Evolutionary conservation across 2,888 invertebrate species (phyloP), one percentile per base, ranked within the genome.

Genomic region (Lepidochrysops patricia): DNA sequence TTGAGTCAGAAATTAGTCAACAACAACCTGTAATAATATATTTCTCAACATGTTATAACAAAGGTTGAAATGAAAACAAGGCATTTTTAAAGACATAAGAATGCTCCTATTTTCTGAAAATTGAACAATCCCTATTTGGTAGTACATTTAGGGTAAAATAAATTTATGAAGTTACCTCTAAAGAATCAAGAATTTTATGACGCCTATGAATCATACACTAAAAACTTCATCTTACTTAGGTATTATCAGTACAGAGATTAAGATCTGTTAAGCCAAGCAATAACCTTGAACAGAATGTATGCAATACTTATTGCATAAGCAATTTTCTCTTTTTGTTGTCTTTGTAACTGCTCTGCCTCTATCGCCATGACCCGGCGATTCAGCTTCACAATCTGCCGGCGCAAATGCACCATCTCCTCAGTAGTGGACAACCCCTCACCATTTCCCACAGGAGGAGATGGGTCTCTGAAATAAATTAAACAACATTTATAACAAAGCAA

Each of bases 301-400:
- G 96, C 94, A 70, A 97, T 90, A 27, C 97, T 95, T 69, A 96
- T 84, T 62, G 95, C 95, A 76, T 95, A 96, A 54, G 96, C 90
- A 70, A 97, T 92, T 75, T 97, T 94, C 74, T 98, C 97, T 68
- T 95, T 93, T 76, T 97, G 96, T 71, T 95, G 93, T 62, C 96
- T 91, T 74, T 95, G 94, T 68, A 94, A 89, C 75, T 95, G 94
- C 72, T 97, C 97, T 64, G 96, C 91, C 84, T 98, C 97, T 65
- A 98, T 92, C 4, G 94, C 92, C 89, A 96, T 93, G 6, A 98
- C 94, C 19, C 97, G 93, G 56, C 97, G 92, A 78, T 96, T 96
- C 65, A 98, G 79, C 78, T 97, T 96, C 23, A 95, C 95, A 72
- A 98, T 91, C 83, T 97, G 97, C 57, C 95, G 91, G 63, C 96